phyloP scores from a whole-genome alignment of 2,888 invertebrate species.

The Blastobasis lacticolella region DNA sequence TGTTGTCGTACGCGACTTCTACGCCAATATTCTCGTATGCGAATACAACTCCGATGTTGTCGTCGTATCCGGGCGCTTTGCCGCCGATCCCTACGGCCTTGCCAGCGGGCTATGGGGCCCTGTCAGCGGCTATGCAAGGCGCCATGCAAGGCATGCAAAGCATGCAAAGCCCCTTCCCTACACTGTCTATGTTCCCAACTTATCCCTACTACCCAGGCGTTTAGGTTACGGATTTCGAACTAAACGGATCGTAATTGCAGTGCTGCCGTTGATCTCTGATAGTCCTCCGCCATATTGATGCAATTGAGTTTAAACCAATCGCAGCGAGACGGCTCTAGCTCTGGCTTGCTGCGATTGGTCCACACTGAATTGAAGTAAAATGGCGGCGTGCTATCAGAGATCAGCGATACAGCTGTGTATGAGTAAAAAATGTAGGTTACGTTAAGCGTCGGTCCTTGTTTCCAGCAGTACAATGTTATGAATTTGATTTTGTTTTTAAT shows the following conservation, averaged over 20 bases:
- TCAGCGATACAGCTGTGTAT: no score
- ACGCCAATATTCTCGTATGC: conserved; percentile 62
- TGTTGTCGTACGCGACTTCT: conserved; percentile 69
- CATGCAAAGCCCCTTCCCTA: conserved; percentile 41
- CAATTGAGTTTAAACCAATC: no score
- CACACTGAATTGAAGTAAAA: no score
- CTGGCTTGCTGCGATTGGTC: no score
- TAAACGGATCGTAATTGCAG: neutral
- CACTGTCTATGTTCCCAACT: conserved; percentile 51
- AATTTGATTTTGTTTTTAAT: neutral
- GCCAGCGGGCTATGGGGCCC: conserved; percentile 48
- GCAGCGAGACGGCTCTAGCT: no score
- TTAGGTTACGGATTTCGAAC: conserved; percentile 13
- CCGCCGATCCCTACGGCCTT: conserved; percentile 40
- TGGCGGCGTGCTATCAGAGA: no score
- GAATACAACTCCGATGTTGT: conserved; percentile 47
- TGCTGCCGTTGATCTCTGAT: neutral
- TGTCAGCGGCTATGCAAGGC: conserved; percentile 43
- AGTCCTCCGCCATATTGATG: neutral
- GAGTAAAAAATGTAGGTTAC: no score
- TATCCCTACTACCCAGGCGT: conserved; percentile 53
- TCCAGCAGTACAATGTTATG: neutral
- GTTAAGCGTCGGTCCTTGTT: neutral
- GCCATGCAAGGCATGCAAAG: conserved; percentile 39
- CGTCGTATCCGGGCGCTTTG: conserved; percentile 45